phyloP scores from a whole-genome alignment of 2,113 vertebrate genomes.

The Pyxicephalus adspersus region DNA sequence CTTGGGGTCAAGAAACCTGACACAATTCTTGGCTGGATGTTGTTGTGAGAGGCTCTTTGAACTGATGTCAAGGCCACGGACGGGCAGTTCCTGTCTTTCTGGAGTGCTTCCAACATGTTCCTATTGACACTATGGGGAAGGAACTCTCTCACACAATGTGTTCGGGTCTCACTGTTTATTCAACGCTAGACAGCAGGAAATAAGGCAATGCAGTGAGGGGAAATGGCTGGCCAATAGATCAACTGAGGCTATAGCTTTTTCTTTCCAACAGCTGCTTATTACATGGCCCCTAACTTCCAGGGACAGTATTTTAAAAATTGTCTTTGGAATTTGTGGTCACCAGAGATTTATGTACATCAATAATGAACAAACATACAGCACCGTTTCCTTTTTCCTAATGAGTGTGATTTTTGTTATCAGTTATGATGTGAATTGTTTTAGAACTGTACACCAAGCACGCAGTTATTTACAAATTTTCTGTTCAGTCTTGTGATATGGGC shows the following conservation, averaged over 20 bases:
- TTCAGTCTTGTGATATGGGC: no score
- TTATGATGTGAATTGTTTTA: no score
- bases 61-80: constrained; percentile 1
- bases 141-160: neutral
- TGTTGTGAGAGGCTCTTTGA: neutral
- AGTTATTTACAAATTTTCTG: no score
- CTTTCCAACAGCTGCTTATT: no score
- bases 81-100: constrained; percentile 20
- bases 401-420: no score
- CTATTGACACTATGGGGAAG: constrained; percentile 15
- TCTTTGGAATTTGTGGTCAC: no score
- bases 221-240: neutral
- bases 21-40: neutral
- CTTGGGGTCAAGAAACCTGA: neutral
- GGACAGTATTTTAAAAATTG: no score
- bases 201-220: neutral
- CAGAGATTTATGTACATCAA: no score
- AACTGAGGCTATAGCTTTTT: neutral
- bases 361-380: no score
- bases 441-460: no score
- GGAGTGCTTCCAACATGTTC: neutral
- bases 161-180: constrained; percentile 4
- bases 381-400: no score
- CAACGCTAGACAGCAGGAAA: constrained; percentile 12
- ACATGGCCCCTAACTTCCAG: no score